Evolutionary conservation across 2,113 vertebrate genomes (phyloP), one percentile per base, ranked within the genome.

Genomic region (Sinocyclocheilus grahami): DNA sequence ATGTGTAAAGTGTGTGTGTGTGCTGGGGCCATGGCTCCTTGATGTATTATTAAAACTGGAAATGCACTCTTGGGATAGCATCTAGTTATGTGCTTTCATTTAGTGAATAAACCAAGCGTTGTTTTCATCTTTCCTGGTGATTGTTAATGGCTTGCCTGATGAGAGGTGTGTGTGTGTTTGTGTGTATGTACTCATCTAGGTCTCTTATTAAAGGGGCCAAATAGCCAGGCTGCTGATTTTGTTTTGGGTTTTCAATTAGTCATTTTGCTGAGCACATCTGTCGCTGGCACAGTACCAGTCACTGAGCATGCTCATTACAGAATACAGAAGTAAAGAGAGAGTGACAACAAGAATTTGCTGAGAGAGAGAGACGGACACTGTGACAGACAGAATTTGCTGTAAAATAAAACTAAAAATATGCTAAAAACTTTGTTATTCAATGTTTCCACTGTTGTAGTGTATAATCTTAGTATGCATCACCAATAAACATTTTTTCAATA

Each of bases 41-140:
- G 97, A 99, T 99, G 97, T 99, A 99, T 99, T 99, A 99, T 99
- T 99, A 99, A 99, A 98, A 98, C 96, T 97, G 97, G 96, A 98
- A 99, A 99, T 97, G 97, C 97, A 96, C 98, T 98, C 97, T 92
- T 92, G 98, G 97, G 98, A 99, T 94, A 90, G 95, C 96, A 97
- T 97, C 97, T 97, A 96, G 97, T 98, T 99, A 97, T 97, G 96
- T 95, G 97, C 97, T 97, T 99, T 99, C 98, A 98, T 99, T 99
- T 98, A 97, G 97, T 96, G 97, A 98, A 98, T 98, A 99, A 99
- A 97, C 98, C 97, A 96, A 96, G 96, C 96, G 97, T 97, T 98
- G 97, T 99, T 99, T 99, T 98, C 97, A 98, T 99, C 97, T 97
- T 97, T 96, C 95, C 97, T 97, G 96, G 95, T 96, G 97, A 97